phyloP scores from a whole-genome alignment of 2,113 vertebrate species.

The Mustela nigripes region DNA sequence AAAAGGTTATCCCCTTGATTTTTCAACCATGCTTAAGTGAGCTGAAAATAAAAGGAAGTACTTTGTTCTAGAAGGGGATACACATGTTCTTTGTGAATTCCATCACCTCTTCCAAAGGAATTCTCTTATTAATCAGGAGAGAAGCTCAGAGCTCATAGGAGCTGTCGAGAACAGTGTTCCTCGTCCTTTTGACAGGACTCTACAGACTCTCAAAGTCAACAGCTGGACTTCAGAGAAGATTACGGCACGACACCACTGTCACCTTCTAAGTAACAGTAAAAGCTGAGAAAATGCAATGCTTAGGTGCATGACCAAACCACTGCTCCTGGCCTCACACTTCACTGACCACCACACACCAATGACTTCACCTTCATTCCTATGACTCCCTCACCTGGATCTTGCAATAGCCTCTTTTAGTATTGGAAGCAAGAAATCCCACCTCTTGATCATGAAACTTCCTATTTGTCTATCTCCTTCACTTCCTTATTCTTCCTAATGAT shows the following conservation, averaged over 20 bases:
- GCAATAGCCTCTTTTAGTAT: background rate
- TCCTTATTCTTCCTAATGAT: background rate
- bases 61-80: conserved; percentile 75
- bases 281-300: background rate
- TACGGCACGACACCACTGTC: background rate
- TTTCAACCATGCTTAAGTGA: conserved; percentile 72
- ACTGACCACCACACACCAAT: background rate
- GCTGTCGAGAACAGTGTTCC: background rate
- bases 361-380: background rate
- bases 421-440: background rate
- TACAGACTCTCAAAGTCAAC: background rate
- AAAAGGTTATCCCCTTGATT: conserved; percentile 51
- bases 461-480: background rate
- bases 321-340: background rate
- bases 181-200: background rate
- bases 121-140: conserved; percentile 76
- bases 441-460: background rate
- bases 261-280: background rate
- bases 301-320: background rate
- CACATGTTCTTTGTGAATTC: conserved; percentile 75
- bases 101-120: conserved; percentile 84
- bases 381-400: background rate
- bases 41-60: conserved; percentile 76
- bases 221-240: background rate
- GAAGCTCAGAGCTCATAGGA: background rate